A percentile compares a stretch with the other conserved stretches of the same genome.
Evolutionary conservation across 2,888 invertebrate species (phyloP).

Genomic region (Caenorhabditis afra): DNA sequence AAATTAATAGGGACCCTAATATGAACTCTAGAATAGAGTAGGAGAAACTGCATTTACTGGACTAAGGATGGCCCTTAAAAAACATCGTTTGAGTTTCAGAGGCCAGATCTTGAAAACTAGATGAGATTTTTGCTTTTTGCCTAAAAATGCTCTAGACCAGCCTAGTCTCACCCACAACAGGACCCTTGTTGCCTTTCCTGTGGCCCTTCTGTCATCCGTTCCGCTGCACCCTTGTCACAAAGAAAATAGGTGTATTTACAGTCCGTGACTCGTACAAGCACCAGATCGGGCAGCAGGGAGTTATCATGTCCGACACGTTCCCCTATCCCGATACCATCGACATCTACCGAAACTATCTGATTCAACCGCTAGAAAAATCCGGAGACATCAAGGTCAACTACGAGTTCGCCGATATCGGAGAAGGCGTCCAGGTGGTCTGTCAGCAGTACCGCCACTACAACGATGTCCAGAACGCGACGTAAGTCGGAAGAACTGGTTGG

Average conservation of each 20-base stretch:
- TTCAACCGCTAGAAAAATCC: not conserved
- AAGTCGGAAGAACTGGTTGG: not conserved
- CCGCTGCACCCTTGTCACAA: too few species aligned
- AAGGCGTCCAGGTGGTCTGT: not conserved
- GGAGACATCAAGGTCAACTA: not conserved
- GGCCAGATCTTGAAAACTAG: too few species aligned
- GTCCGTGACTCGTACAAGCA: not conserved
- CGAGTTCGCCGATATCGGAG: not conserved
- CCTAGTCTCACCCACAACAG: too few species aligned
- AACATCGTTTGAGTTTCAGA: too few species aligned
- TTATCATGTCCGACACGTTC: conserved; percentile 1
- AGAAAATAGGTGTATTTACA: not conserved
- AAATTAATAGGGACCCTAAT: too few species aligned
- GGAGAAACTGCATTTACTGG: too few species aligned
- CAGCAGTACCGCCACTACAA: conserved; percentile 1
- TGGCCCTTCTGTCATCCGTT: too few species aligned
- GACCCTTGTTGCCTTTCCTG: too few species aligned
- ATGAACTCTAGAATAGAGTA: too few species aligned
- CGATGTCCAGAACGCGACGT: not conserved
- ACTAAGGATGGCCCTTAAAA: too few species aligned
- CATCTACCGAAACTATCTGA: not conserved
- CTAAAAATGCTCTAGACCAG: too few species aligned
- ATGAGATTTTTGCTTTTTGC: too few species aligned
- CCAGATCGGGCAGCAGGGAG: not conserved
- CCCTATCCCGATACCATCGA: not conserved